These are phyloP conservation scores for Drosophila yooni DNA, from an alignment of 2,888 invertebrate genomes.

Conservation along the genomic window DNA sequence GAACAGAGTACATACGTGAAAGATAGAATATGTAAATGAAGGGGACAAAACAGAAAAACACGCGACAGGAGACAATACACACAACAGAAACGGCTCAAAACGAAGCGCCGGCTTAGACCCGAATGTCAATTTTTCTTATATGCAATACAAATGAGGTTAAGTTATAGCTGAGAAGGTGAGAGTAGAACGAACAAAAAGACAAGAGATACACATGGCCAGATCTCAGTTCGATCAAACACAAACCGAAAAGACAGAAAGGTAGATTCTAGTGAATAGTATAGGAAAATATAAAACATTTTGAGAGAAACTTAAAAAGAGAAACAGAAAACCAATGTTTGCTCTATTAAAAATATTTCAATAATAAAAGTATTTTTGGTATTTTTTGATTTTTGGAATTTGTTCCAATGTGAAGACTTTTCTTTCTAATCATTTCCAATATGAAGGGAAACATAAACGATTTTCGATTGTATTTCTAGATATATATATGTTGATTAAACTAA, in stretches of 20 bases:
- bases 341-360: not conserved
- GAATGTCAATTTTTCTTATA: constrained; percentile 83
- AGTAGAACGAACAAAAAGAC: constrained; percentile 1
- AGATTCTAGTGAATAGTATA: not conserved
- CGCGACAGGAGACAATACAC: constrained; percentile 34
- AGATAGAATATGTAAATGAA: constrained; percentile 22
- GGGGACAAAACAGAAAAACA: constrained; percentile 33
- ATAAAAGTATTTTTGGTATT: not conserved
- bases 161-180: constrained; percentile 37
- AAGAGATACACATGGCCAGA: not conserved
- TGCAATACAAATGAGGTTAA: constrained; percentile 31
- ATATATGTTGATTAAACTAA: not conserved
- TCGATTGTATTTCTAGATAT: not conserved
- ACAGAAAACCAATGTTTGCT: not conserved
- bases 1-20: constrained; percentile 10
- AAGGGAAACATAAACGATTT: constrained; percentile 2
- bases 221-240: not conserved
- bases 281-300: not conserved
- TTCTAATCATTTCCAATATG: constrained; percentile 4
- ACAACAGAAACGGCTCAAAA: constrained; percentile 31
- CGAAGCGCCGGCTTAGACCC: constrained; percentile 42
- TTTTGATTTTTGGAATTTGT: not conserved
- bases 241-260: constrained; percentile 1
- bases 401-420: not conserved
- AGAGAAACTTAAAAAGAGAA: not conserved